Base-by-base conservation (phyloP, 2,113 vertebrate species). In the Callionymus lyra region DNA sequence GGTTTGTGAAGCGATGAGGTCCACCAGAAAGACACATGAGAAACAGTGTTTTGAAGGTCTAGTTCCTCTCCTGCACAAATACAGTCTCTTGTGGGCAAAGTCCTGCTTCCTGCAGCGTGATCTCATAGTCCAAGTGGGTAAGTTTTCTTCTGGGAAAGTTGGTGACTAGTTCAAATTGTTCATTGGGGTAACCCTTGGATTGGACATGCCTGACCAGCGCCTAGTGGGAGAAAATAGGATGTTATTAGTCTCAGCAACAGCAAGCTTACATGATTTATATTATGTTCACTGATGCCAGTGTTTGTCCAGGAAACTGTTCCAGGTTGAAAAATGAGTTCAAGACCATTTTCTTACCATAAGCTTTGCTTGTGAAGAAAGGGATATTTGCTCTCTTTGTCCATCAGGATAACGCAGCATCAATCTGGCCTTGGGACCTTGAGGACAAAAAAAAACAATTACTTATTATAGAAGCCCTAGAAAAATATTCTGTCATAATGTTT, bases 31-130 rank as follows among this genome's bases (percentile, higher is more conserved):
- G 50, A 72, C 52, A 75, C 37, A 50, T 27, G 49, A 74, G 44
- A 55, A 63, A 47, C 50, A 49, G 80, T 66, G 64, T 67, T 55
- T 66, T 71, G 65, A 72, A 72, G 69, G 60, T 70, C 72, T 94
- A 98, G 90, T 97, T 97, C 85, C 95, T 93, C 82, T 99, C 95
- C 79, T 99, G 95, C 67, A 99, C 91, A 89, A 99, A 99, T 81
- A 99, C 94, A 89, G 95, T 99, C 83, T 99, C 95, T 86, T 99
- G 95, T 78, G 95, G 95, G 84, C 93, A 99, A 72, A 99, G 86
- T 55, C 95, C 95, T 44, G 94, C 95, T 72, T 99, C 94, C 72
- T 97, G 93, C 80, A 99, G 87, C 1, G 94, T 98, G 82, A 92
- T 92, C 64, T 97, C 93, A 93, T 97, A 98, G 91, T 97, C 90